phyloP scores from a whole-genome alignment of 1,140 invertebrate species.

The Bombyx mori region DNA sequence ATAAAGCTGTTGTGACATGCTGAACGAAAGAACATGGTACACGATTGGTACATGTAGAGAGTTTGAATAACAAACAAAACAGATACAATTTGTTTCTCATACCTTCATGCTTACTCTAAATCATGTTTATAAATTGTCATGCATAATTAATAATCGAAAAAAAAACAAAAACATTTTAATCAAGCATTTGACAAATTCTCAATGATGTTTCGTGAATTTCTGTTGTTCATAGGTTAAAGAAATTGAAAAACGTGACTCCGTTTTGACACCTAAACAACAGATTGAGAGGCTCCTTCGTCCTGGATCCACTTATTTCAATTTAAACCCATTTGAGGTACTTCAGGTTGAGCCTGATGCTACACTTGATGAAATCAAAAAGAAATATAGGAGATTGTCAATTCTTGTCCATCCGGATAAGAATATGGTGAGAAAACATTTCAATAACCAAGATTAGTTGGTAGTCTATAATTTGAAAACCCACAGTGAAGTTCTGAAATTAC shows the following conservation, averaged over 20 bases:
- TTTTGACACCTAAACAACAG: slow-evolving; percentile 94
- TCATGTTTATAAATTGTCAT: no score
- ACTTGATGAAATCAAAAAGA: slow-evolving; percentile 95
- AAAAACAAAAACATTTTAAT: no score
- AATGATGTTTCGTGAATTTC: no score
- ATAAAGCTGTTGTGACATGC: no score
- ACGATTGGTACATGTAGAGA: no score
- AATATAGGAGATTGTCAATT: slow-evolving; percentile 96
- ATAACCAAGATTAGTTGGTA: background rate
- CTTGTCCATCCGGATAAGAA: slow-evolving; percentile 99
- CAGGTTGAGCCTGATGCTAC: slow-evolving; percentile 93
- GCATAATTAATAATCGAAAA: no score
- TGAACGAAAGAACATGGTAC: no score
- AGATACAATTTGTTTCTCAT: no score
- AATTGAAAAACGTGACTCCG: slow-evolving; percentile 93
- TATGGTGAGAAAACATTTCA: slow-evolving; percentile 48
- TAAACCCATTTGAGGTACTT: slow-evolving; percentile 96
- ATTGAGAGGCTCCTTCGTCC: slow-evolving; percentile 93
- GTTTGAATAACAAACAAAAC: no score
- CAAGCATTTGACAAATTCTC: no score
- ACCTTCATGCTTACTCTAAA: no score
- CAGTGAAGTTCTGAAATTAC: background rate
- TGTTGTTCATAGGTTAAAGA: slow-evolving; percentile 86
- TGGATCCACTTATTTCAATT: slow-evolving; percentile 96
- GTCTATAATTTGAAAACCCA: no score